Conservation (phyloP, 2,888 invertebrate species). For the Cistogaster globosa region DNA sequence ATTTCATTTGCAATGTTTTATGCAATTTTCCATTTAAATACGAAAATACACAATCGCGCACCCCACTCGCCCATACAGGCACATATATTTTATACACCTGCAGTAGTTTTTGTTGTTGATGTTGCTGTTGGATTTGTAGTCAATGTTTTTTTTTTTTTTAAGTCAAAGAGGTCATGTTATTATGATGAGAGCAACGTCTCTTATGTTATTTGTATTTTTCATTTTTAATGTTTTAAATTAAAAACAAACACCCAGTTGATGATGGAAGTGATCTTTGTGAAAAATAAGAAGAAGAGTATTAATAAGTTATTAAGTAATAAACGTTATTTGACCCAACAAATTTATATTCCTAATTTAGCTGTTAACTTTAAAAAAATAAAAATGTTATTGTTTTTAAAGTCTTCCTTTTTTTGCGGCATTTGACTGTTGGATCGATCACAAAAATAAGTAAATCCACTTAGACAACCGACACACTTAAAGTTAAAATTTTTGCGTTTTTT, state of each 20-base stretch:
- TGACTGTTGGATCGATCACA: no score
- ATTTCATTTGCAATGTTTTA: slow-evolving; percentile 46
- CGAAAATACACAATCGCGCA: background rate
- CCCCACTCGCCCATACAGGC: background rate
- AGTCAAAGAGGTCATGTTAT: slow-evolving; percentile 67
- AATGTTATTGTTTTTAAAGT: no score
- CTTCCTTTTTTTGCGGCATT: no score
- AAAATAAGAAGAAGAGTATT: slow-evolving; percentile 24
- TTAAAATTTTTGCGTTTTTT: background rate
- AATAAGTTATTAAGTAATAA: slow-evolving; percentile 55
- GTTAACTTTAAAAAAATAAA: background rate
- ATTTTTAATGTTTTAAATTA: slow-evolving; percentile 28
- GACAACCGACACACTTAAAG: background rate
- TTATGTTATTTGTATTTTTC: slow-evolving; percentile 13
- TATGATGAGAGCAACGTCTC: slow-evolving; percentile 54
- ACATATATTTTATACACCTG: slow-evolving; percentile 13
- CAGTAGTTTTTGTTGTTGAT: slow-evolving; percentile 20
- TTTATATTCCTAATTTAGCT: background rate
- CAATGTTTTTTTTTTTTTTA: slow-evolving; percentile 40
- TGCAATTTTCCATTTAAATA: slow-evolving; percentile 33
- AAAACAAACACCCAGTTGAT: slow-evolving; percentile 22
- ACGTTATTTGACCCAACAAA: slow-evolving; percentile 28
- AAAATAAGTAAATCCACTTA: background rate
- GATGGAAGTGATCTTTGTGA: slow-evolving; percentile 1
- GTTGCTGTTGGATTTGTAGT: slow-evolving; percentile 41